phyloP scores from a whole-genome alignment of 2,113 vertebrate species.

The Astur gentilis region DNA sequence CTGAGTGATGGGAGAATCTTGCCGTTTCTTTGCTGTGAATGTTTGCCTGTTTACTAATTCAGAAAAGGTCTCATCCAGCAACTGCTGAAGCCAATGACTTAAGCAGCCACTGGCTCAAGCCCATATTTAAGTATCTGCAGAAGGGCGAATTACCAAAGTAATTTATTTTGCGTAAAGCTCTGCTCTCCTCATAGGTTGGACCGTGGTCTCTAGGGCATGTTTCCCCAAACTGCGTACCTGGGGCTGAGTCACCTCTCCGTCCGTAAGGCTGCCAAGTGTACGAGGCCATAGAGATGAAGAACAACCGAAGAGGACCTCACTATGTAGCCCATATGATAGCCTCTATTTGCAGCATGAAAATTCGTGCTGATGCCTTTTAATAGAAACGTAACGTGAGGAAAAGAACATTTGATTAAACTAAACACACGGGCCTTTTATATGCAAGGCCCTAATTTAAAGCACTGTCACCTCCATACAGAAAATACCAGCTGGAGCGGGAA shows the following conservation, averaged over 20 bases:
- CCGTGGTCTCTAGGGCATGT: neutral
- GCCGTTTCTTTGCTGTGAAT: neutral
- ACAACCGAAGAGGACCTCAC: neutral
- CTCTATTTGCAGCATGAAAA: conserved; percentile 29
- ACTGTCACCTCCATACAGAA: conserved; percentile 42
- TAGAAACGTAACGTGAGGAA: conserved; percentile 20
- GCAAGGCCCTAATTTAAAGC: conserved; percentile 52
- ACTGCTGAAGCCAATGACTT: neutral
- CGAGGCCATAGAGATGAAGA: neutral
- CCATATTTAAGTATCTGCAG: neutral
- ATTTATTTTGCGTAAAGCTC: neutral
- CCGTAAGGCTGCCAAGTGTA: neutral
- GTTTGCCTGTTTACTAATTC: conserved; percentile 46
- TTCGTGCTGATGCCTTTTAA: conserved; percentile 32
- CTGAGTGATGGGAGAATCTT: conserved; percentile 40
- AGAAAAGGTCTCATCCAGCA: neutral
- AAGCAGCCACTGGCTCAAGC: neutral
- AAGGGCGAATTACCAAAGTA: neutral
- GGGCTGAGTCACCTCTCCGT: neutral
- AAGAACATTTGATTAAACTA: conserved; percentile 63
- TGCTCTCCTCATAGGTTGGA: neutral
- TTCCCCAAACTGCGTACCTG: neutral
- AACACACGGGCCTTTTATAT: conserved; percentile 38
- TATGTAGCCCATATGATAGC: neutral
- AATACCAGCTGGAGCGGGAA: conserved; percentile 48